Base-by-base conservation (phyloP, 2,888 invertebrate species). In the Rhagonycha fulva region DNA sequence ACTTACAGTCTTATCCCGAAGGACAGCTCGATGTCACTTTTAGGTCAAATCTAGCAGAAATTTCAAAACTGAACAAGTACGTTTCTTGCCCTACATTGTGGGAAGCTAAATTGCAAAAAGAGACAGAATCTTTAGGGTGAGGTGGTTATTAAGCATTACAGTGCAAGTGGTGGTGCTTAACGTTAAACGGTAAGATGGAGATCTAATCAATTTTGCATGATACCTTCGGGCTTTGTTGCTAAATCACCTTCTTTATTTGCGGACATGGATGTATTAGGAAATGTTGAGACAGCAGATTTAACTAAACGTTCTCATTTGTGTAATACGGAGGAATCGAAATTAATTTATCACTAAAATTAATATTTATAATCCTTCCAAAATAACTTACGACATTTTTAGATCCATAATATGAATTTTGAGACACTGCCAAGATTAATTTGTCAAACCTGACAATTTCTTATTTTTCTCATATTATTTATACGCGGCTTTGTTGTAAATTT, bases 141-240 rank as follows among this genome's bases (percentile, higher is more conserved):
- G 62, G 70, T 67, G 70, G 32, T 47, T 32, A 30, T 68, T 61
- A 71, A 67, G 70, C 23, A 70, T 71, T 62, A 47, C 19, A 66
- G 66, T 74, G 28, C 70, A 74, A 74, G 74, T 74, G 68, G 62
- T 68, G 60, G 68, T 74, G 69, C 74, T 74, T 70, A 70, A 74
- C 68, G 71, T 68, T 71, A 75, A 75, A 75, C 71, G 71, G 30
- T 68, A 61, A 68, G 75, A 75, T 71, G 71, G 71, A 75, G 71
- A 32, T 28, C 71, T 71, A 71, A 75, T 75, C 75, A 75, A 75
- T 75, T 75, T 68, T 75, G 68, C 71, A 71, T 71, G 71, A 71
- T 71, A 32, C 74, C 70, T 70, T 67, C 60, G 23, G 71, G 74
- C 62, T 62, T 63, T 67, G 67, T 26, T 62, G 30, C 47, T 70